Percentiles rank a stretch among this genome's conserved stretches.
These are phyloP conservation scores for Electrophaes corylata DNA, from an alignment of 2,888 invertebrate genomes.

Conservation along the genomic window DNA sequence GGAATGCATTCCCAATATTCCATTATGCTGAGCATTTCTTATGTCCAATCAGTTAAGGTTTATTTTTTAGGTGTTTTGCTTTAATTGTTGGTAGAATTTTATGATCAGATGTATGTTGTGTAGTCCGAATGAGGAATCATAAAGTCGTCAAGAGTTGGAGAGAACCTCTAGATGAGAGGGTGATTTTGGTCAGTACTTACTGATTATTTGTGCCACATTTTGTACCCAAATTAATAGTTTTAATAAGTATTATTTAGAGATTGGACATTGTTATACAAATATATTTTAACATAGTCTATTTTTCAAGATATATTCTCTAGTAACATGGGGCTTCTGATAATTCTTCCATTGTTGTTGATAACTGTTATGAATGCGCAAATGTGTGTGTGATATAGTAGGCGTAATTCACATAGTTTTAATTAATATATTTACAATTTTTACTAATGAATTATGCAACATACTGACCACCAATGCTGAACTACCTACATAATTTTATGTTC, in stretches of 20 bases:
- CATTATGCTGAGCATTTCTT: conserved; percentile 64
- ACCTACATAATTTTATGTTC: conserved; percentile 26
- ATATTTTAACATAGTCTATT: conserved; percentile 47
- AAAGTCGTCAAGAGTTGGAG: conserved; percentile 1
- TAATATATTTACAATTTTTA: conserved; percentile 57
- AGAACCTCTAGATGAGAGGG: conserved; percentile 56
- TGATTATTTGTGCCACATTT: conserved; percentile 45
- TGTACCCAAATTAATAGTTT: conserved; percentile 38
- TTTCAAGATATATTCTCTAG: conserved; percentile 53
- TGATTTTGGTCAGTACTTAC: conserved; percentile 25
- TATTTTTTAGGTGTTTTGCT: conserved; percentile 32
- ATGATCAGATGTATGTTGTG: conserved; percentile 41
- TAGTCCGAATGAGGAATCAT: conserved; percentile 39
- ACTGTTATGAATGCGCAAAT: conserved; percentile 55
- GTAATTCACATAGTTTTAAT: conserved; percentile 41
- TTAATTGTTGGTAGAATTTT: conserved; percentile 29
- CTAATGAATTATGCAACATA: conserved; percentile 36
- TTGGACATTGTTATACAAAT: conserved; percentile 38
- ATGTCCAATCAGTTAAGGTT: conserved; percentile 49
- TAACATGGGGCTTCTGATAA: conserved; percentile 69
- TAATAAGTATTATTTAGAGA: conserved; percentile 36
- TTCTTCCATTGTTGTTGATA: conserved; percentile 77
- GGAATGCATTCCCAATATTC: conserved; percentile 75
- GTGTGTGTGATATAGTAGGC: conserved; percentile 53
- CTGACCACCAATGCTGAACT: conserved; percentile 29